These are phyloP conservation scores for Phenganax subtilis DNA, from an alignment of 92 coral and sea anemone genomes.

Conservation along the genomic window DNA sequence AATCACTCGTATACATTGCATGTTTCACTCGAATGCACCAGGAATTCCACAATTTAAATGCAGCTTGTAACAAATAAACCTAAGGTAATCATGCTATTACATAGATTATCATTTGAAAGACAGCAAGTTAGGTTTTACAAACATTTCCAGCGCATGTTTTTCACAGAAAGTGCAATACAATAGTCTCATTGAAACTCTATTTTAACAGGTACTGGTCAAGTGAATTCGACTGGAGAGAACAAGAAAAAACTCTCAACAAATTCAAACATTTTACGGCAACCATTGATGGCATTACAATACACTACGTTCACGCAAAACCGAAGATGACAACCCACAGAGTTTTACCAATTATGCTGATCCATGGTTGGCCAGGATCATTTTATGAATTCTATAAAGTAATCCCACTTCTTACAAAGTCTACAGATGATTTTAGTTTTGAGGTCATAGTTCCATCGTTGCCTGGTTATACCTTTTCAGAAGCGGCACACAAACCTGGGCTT, in stretches of 20 bases:
- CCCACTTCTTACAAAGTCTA: background rate
- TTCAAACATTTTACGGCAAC: conserved; percentile 58
- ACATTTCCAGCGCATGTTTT: too few relatives aligned
- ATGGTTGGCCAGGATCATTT: conserved; percentile 99
- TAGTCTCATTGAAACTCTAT: too few relatives aligned
- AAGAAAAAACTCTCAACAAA: conserved; percentile 64
- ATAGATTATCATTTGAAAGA: too few relatives aligned
- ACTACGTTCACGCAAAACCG: conserved; percentile 75
- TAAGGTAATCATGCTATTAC: too few relatives aligned
- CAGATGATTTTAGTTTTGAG: conserved; percentile 59
- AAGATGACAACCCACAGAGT: conserved; percentile 47
- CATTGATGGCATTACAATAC: conserved; percentile 71
- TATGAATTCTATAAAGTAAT: conserved; percentile 78
- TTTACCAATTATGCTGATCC: conserved; percentile 75
- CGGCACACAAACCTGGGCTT: conserved; percentile 77
- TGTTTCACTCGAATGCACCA: too few relatives aligned
- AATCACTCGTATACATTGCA: too few relatives aligned
- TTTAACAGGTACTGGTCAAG: conserved; percentile 50
- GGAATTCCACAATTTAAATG: too few relatives aligned
- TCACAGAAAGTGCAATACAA: too few relatives aligned
- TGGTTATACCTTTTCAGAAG: conserved; percentile 87
- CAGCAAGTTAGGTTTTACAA: too few relatives aligned
- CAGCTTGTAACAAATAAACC: too few relatives aligned
- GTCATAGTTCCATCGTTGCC: conserved; percentile 95
- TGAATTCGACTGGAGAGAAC: conserved; percentile 73